Percentiles rank a stretch among this genome's conserved stretches.
Evolutionary conservation across 2,888 invertebrate species (phyloP).

Genomic region (Entomobrya multifasciata): DNA sequence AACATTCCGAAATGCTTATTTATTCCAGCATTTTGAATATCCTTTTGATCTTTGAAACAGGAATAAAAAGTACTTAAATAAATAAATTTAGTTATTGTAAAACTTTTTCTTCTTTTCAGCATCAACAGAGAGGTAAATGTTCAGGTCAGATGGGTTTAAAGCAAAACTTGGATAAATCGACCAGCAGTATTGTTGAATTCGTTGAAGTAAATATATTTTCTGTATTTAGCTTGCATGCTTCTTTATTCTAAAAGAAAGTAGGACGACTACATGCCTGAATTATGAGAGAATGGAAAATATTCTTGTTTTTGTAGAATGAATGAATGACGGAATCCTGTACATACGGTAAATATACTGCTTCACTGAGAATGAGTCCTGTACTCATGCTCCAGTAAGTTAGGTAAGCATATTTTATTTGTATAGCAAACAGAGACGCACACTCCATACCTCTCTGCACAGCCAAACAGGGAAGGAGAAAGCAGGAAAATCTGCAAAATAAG

Average conservation of each 20-base stretch:
- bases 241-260: background rate
- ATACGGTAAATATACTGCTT: background rate
- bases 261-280: background rate
- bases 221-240: too few species aligned
- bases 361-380: too few species aligned
- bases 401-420: constrained; percentile 8
- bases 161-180: background rate
- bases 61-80: constrained; percentile 20
- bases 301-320: too few species aligned
- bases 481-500: constrained; percentile 6
- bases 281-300: background rate
- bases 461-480: background rate
- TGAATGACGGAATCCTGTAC: too few species aligned
- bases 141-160: background rate
- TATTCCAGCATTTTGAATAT: background rate
- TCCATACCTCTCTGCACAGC: too few species aligned
- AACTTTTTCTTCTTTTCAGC: constrained; percentile 12
- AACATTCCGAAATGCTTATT: constrained; percentile 14
- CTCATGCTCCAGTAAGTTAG: background rate
- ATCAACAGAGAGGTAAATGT: background rate
- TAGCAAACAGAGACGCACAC: background rate
- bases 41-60: constrained; percentile 30
- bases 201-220: too few species aligned
- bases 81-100: constrained; percentile 26
- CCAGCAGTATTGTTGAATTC: too few species aligned